Base-by-base conservation (phyloP, 2,113 vertebrate genomes). In the Jaculus jaculus region DNA sequence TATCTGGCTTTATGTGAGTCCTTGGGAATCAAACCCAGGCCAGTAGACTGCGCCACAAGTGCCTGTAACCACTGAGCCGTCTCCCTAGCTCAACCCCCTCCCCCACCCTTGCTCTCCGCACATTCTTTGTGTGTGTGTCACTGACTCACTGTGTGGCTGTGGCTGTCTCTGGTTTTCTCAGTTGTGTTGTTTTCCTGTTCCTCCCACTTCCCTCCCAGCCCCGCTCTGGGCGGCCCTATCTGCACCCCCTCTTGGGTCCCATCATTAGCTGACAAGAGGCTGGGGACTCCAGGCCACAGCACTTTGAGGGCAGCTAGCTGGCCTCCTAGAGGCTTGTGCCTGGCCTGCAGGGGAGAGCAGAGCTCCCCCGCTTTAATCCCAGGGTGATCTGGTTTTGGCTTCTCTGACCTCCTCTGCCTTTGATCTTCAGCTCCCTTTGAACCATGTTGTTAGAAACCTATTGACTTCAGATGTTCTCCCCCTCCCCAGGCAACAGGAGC, bases 371-470 rank as follows among this genome's bases (percentile, higher is more conserved):
- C 30, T 88, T 80, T 92, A 63, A 51, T 58, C 90, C 17, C 60
- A 65, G 10, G 69, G n/a, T 60, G 84, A 37, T 58, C 79, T 42
- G 85, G 51, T 78, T 30, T 60, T 11, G 60, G 73, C 28, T 84
- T 65, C 81, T 87, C 82, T 39, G 83, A 87, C 95, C 92, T 94
- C 23, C 61, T 26, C 88, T 42, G 68, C 51, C 88, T 97, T 95
- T 90, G 95, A 94, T 94, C 96, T 87, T 85, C 60, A 58, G 60
- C 94, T 92, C n/a, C 39, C 96, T 93, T 75, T 95, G 95, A 82
- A 84, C 26, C 28, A 7, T 21, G 28, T 66, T 89, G 89, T 82
- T 63, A 51, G 89, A 88, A 84, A 42, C 13, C 9, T 1, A 20
- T 39, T 39, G 91, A 54, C 86, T 93, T 92, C 69, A 61, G 85